These are phyloP conservation scores for Cataglyphis livida DNA, from an alignment of 2,888 invertebrate genomes.

Conservation along the genomic window DNA sequence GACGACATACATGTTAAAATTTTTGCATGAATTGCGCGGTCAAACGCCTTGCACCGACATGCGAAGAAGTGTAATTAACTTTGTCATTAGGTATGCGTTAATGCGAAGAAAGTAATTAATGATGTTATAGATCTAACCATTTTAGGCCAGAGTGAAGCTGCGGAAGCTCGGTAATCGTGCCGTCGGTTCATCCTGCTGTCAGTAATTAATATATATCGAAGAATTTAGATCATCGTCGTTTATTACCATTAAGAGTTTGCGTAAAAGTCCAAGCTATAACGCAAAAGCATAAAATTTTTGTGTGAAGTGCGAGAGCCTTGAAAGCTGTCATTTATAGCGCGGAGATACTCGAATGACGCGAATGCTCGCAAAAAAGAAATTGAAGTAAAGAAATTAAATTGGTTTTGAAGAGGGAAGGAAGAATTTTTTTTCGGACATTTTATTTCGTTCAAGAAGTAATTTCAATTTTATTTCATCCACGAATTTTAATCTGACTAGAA, in stretches of 20 bases:
- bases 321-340: conserved; percentile 15
- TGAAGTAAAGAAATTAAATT: conserved; percentile 26
- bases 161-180: conserved; percentile 37
- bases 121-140: conserved; percentile 26
- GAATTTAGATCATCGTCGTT: conserved; percentile 34
- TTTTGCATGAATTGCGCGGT: conserved; percentile 10
- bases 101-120: conserved; percentile 42
- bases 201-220: conserved; percentile 47
- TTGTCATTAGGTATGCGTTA: conserved; percentile 29
- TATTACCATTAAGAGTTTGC: conserved; percentile 8
- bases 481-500: neutral
- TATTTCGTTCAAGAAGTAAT: neutral
- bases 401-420: neutral
- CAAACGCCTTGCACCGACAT: conserved; percentile 12
- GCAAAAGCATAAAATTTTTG: conserved; percentile 25
- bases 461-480: neutral
- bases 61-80: conserved; percentile 40
- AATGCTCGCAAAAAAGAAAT: neutral
- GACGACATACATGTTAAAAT: neutral
- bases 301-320: conserved; percentile 25
- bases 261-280: conserved; percentile 6
- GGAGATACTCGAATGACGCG: conserved; percentile 24
- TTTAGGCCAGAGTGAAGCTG: conserved; percentile 31
- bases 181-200: conserved; percentile 18
- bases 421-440: neutral